Base-by-base conservation (phyloP, 2,888 invertebrate genomes). In the Oscheius sp. region DNA sequence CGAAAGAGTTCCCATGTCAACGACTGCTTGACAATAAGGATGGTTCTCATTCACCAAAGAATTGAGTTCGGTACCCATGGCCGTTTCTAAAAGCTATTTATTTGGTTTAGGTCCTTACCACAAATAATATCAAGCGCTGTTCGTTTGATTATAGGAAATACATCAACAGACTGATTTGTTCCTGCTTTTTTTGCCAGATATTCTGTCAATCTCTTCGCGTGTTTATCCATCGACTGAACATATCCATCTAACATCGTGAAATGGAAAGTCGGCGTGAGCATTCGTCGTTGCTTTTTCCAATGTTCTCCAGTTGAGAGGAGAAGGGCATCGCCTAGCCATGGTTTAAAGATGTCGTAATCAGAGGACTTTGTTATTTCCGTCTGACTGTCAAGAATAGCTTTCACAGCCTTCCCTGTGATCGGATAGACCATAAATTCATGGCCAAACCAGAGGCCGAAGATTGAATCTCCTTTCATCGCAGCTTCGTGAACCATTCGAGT, bases 191-290 rank as follows among this genome's bases (percentile, higher is more conserved):
- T 67, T 41, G 81, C 78, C 33, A 89, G 73, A 51, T 83, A 82
- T 2, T 86, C 78, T 12, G 86, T 75, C 70, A 89, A 76, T 8
- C 24, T 62, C n/a, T 6, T 44, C 8, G 70, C 62, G 26, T 73
- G 65, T 26, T 47, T 57, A n/a, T 62, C 67, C 41, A 73, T 71
- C 17, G 70, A 56, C 30, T 66, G 49, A 9, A 87, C 70, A 75
- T 88, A 89, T 68, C 87, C 86, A 45, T 88, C 82, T 44, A 89
- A 82, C 65, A 89, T 88, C 62, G 86, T 85, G 80, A 88, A 89
- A 77, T 89, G 89, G 75, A 89, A 89, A 1, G 89, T 86, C 14
- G 89, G 89, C 0, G 89, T 89, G 47, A 89, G 80, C 78, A 89
- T 80, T 72, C 87, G 87, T 20, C 89, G 79, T 32, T 88, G 82